Conservation (phyloP, 1,140 invertebrate species). For the Heliconius eleuchia region DNA sequence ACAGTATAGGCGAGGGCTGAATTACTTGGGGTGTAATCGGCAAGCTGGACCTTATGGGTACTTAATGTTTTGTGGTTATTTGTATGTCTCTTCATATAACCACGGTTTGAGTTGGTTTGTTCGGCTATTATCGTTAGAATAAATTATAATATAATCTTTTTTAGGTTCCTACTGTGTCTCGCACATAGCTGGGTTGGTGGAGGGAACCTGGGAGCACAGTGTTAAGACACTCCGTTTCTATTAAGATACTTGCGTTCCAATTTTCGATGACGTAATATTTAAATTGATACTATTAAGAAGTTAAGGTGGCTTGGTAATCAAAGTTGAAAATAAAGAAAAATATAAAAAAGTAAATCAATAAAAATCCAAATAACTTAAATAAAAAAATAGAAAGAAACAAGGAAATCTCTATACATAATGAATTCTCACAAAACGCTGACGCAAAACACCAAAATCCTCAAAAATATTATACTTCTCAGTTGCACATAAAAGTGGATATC, state of each 20-base stretch:
- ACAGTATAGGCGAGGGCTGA: no score
- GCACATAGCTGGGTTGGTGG: no score
- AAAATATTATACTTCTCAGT: constrained; percentile 23
- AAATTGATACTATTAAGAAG: no score
- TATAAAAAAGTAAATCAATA: neutral
- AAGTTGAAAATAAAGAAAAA: neutral
- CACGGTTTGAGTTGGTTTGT: neutral
- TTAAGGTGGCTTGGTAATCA: no score
- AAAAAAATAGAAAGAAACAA: neutral
- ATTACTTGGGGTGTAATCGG: neutral
- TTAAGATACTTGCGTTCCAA: no score
- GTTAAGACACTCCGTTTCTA: no score
- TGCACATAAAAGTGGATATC: constrained; percentile 33
- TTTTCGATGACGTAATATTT: no score
- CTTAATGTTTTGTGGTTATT: neutral
- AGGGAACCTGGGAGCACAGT: no score
- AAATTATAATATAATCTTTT: neutral
- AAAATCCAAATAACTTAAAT: neutral
- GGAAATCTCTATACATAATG: neutral
- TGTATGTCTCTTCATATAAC: neutral
- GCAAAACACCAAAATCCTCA: constrained; percentile 4
- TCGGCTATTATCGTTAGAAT: neutral
- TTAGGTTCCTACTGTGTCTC: no score
- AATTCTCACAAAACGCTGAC: neutral
- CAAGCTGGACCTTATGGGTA: constrained; percentile 2